A percentile compares a stretch with the other conserved stretches of the same genome.
phyloP scores from a whole-genome alignment of 1,140 invertebrate genomes.

The Neodiprion virginianus region DNA sequence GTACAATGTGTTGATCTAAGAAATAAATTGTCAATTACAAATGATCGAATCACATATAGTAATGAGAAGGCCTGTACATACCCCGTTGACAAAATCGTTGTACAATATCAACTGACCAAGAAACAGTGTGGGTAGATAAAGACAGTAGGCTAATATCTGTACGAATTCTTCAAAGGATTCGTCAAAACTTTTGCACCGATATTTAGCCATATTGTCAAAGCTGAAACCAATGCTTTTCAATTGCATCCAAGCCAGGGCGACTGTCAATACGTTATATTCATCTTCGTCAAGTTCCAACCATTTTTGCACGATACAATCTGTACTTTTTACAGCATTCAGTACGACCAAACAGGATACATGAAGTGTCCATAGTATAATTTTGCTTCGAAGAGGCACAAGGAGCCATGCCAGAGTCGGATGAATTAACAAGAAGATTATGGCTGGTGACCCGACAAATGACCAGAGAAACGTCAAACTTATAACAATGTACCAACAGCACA shows the following conservation, averaged over 20 bases:
- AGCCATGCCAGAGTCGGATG: slow-evolving; percentile 52
- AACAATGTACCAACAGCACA: slow-evolving; percentile 48
- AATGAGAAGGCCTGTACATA: slow-evolving; percentile 47
- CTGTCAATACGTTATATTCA: slow-evolving; percentile 54
- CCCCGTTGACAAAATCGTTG: slow-evolving; percentile 67
- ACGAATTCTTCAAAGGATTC: slow-evolving; percentile 50
- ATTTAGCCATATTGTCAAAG: slow-evolving; percentile 55
- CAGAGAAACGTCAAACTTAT: slow-evolving; percentile 45
- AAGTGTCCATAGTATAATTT: slow-evolving; percentile 48
- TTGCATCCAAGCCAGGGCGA: slow-evolving; percentile 64
- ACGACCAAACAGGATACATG: slow-evolving; percentile 47
- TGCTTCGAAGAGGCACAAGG: slow-evolving; percentile 44
- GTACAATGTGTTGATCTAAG: slow-evolving; percentile 51
- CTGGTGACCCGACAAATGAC: slow-evolving; percentile 42
- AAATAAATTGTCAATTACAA: slow-evolving; percentile 30
- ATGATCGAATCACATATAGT: slow-evolving; percentile 27
- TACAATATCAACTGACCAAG: slow-evolving; percentile 82
- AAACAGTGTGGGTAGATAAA: slow-evolving; percentile 83
- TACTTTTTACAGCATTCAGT: slow-evolving; percentile 50
- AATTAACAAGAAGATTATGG: slow-evolving; percentile 46
- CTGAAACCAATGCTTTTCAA: slow-evolving; percentile 64
- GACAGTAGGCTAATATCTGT: slow-evolving; percentile 72
- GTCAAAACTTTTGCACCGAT: slow-evolving; percentile 36
- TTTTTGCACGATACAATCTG: slow-evolving; percentile 41
- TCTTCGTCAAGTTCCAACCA: slow-evolving; percentile 42